Conservation (phyloP, 1,140 invertebrate genomes). For the Lethrus apterus region DNA sequence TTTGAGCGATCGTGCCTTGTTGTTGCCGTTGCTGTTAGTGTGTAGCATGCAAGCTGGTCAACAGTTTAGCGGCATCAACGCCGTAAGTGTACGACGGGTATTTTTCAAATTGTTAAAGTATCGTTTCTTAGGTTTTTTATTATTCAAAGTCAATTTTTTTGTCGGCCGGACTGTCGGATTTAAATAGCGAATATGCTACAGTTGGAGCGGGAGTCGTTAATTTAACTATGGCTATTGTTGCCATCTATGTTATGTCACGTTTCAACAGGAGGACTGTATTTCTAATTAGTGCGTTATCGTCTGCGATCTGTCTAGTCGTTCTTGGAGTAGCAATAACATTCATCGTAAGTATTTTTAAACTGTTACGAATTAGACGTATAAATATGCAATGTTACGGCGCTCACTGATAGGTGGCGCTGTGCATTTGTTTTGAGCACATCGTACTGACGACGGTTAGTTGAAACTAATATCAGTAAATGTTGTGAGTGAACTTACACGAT, state of each 20-base stretch:
- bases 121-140: conserved; percentile 61
- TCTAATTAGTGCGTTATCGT: conserved; percentile 49
- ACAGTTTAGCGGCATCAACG: conserved; percentile 81
- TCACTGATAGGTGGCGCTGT: no score
- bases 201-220: conserved; percentile 66
- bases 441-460: no score
- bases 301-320: conserved; percentile 46
- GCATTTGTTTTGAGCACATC: no score
- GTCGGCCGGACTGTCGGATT: conserved; percentile 51
- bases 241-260: conserved; percentile 50
- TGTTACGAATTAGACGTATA: no score
- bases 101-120: not conserved
- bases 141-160: conserved; percentile 69
- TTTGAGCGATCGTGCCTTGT: conserved; percentile 46
- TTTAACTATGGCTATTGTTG: conserved; percentile 57
- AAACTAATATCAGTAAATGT: no score
- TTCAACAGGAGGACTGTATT: conserved; percentile 51
- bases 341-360: conserved; percentile 53
- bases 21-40: conserved; percentile 63
- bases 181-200: conserved; percentile 57
- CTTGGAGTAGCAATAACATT: conserved; percentile 49
- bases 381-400: not conserved
- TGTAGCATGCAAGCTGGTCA: conserved; percentile 71
- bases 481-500: no score
- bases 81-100: conserved; percentile 49